Conservation (phyloP, 2,888 invertebrate species). For the Thymelicus sylvestris region DNA sequence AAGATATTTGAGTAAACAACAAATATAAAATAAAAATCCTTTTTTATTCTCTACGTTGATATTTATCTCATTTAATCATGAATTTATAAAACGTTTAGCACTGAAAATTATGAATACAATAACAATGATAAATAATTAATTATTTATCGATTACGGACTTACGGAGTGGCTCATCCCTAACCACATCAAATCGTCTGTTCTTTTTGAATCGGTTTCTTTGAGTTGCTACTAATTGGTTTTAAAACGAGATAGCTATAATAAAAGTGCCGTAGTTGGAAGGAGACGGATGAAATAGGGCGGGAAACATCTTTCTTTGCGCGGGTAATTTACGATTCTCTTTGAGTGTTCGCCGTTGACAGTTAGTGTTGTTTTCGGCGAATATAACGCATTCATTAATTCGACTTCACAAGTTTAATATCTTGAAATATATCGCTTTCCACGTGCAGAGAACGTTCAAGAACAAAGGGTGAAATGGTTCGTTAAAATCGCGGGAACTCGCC, state of each 20-base stretch:
- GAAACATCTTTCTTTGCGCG: slow-evolving; percentile 76
- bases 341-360: slow-evolving; percentile 60
- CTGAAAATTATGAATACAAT: not conserved
- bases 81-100: slow-evolving; percentile 11
- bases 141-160: slow-evolving; percentile 31
- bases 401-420: slow-evolving; percentile 60
- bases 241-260: slow-evolving; percentile 43
- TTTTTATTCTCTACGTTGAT: slow-evolving; percentile 22
- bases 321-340: slow-evolving; percentile 51
- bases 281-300: slow-evolving; percentile 60
- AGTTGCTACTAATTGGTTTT: slow-evolving; percentile 50
- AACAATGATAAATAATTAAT: not conserved
- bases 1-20: not conserved
- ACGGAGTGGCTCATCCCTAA: slow-evolving; percentile 40
- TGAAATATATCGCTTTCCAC: slow-evolving; percentile 62
- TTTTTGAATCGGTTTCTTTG: slow-evolving; percentile 51
- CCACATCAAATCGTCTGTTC: slow-evolving; percentile 44
- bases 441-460: slow-evolving; percentile 55
- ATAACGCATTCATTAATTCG: slow-evolving; percentile 73
- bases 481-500: slow-evolving; percentile 54
- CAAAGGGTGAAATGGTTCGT: slow-evolving; percentile 77
- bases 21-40: not conserved
- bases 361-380: slow-evolving; percentile 70
- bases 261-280: slow-evolving; percentile 45
- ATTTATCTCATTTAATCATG: slow-evolving; percentile 27